Base-by-base conservation (phyloP, 2,113 vertebrate genomes). In the Strigops habroptila region DNA sequence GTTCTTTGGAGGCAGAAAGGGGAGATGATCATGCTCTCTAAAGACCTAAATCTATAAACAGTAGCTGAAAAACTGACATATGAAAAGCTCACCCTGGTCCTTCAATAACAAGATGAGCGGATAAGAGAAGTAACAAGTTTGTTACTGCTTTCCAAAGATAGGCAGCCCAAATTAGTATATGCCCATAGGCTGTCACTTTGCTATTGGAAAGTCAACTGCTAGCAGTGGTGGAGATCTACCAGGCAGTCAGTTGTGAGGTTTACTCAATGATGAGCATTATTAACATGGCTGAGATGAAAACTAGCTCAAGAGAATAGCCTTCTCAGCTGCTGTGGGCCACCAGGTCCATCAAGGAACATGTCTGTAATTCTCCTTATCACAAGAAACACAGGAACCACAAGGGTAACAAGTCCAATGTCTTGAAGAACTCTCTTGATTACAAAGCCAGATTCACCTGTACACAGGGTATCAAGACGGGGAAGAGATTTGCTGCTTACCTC, bases 291-390 rank as follows among this genome's bases (percentile, higher is more conserved):
- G 48, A 82, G 33, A 51, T 48, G 7, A 55, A 82, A 78, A 71
- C 3, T 37, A 8, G 3, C 25, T 69, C 19, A n/a, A 73, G 15
- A 60, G 19, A 69, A 65, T 30, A 21, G 13, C 3, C 19, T 48
- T 73, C 70, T 63, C 31, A 51, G 48, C 33, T 80, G 9, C 18
- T 53, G 17, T 82, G 39, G 48, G 46, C n/a, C 53, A 44, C 1
- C 4, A 14, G 3, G 9, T 22, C 5, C 31, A 62, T 43, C 1
- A 7, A 2, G 14, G 6, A 14, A 44, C 6, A 7, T 53, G 5
- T 5, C 21, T 22, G 4, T 30, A n/a, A 41, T 44, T 69, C 28
- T 63, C 15, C 23, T 39, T 69, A 28, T 7, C 53, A 64, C 48
- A 59, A 64, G 33, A 64, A 88, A 53, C 9, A 18, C 2, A 27